Base-by-base conservation (phyloP, 2,888 invertebrate species). In the Heteromurus nitidus region DNA sequence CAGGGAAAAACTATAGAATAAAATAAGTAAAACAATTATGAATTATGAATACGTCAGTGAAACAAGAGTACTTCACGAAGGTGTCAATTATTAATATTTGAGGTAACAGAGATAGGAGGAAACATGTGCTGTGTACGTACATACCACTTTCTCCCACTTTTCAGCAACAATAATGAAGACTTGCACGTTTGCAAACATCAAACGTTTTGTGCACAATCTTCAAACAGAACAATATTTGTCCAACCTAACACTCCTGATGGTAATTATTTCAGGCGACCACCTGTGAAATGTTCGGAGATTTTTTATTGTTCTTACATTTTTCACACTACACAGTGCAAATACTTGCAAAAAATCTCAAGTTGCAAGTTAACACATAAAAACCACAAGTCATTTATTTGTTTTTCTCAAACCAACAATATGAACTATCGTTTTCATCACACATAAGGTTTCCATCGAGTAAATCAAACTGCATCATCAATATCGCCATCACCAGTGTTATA, bases 201-300 rank as follows among this genome's bases (percentile, higher is more conserved):
- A 31, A 55, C 3, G 55, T 55, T 31, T 55, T 18, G 36, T 36
- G 13, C 7, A 36, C 5, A 36, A 36, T 36, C 36, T 13, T 36
- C 36, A 20, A 22, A 42, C 13, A 31, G 73, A 64, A 64, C n/a
- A n/a, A 20, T 58, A 55, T 22, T 22, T 64, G 64, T 64, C 64
- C 62, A 74, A 74, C 50, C 18, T 26, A 26, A 68, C 44, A 42
- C 20, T 36, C 26, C 13, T 30, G 31, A 20, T 60, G 47, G 36
- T 75, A 81, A 81, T 81, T 81, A 81, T 81, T 62, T 58, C 11
- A 69, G 69, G 70, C 75, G 69, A 70, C 81, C 81, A 81, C 81
- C 75, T 81, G 81, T 81, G 75, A 81, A 81, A 81, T 81, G 81
- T 75, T 81, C 75, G 65, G 53, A 75, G 69, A 30, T 47, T 47